phyloP scores from a whole-genome alignment of 2,113 vertebrate species.

The Copsychus sechellarum region DNA sequence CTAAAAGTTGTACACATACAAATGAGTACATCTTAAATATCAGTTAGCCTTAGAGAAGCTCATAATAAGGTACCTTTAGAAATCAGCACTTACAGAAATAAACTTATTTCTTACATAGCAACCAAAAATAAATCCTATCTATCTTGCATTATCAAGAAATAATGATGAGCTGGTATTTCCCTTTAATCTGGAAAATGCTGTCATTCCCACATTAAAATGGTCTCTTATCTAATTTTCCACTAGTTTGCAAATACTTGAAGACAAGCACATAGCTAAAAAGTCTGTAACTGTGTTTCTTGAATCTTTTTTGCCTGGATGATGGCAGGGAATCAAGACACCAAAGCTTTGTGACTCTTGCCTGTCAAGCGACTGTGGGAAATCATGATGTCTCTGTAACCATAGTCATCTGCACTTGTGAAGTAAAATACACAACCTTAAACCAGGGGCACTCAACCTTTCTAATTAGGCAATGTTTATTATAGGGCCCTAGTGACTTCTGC shows the following conservation, averaged over 20 bases:
- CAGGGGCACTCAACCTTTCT: not conserved
- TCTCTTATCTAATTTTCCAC: not conserved
- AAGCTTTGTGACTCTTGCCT: not conserved
- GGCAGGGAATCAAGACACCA: not conserved
- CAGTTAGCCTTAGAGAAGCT: not conserved
- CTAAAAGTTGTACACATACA: not conserved
- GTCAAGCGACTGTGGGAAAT: not conserved
- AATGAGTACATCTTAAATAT: not conserved
- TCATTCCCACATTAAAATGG: not conserved
- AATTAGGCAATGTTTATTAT: not conserved
- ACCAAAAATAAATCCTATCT: not conserved
- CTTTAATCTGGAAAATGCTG: not conserved
- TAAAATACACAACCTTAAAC: not conserved
- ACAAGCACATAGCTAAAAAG: not conserved
- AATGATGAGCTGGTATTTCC: not conserved
- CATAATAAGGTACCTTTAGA: not conserved
- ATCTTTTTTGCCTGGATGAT: not conserved
- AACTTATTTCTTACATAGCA: not conserved
- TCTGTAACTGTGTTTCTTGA: not conserved
- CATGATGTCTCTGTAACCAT: not conserved
- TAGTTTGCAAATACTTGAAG: not conserved
- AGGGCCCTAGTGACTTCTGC: not conserved
- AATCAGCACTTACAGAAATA: not conserved
- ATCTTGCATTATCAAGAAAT: not conserved
- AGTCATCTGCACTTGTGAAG: not conserved